Evolutionary conservation across 1,140 invertebrate species (phyloP).

Genomic region (Eupeodes corollae): DNA sequence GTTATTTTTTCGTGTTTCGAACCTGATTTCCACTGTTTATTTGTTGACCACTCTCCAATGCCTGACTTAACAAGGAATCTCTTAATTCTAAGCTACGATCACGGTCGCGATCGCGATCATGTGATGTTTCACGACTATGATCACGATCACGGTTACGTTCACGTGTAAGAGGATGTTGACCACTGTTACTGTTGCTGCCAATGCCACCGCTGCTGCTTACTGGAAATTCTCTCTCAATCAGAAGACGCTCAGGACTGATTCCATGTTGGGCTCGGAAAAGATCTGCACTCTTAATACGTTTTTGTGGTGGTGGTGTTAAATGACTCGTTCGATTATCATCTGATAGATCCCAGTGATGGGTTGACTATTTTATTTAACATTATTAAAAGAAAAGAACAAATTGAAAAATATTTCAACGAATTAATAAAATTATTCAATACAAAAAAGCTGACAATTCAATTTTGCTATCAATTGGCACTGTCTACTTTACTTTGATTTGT

Average conservation of each 20-base stretch:
- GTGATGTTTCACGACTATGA: conserved; percentile 13
- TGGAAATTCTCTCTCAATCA: conserved; percentile 28
- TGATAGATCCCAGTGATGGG: conserved; percentile 26
- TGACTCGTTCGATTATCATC: conserved; percentile 27
- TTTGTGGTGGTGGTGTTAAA: conserved; percentile 45
- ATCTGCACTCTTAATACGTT: conserved; percentile 49
- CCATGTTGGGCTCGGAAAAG: conserved; percentile 45
- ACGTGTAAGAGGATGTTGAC: conserved; percentile 29
- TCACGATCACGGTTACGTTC: conserved; percentile 17
- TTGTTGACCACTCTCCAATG: conserved; percentile 45
- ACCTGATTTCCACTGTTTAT: no score
- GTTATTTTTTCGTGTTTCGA: background rate
- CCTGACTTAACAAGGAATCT: conserved; percentile 60
- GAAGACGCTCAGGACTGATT: conserved; percentile 30
- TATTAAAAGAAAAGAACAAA: background rate
- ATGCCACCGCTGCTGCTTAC: conserved; percentile 1
- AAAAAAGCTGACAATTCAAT: no score
- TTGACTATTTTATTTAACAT: conserved; percentile 10
- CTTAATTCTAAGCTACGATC: conserved; percentile 45
- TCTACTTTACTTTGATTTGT: conserved; percentile 33
- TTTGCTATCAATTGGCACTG: conserved; percentile 12
- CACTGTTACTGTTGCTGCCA: conserved; percentile 6
- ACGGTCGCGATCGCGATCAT: conserved; percentile 29
- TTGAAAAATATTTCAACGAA: background rate
- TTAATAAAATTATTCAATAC: no score